Conservation (phyloP, 2,888 invertebrate species). For the Alcis repandata region DNA sequence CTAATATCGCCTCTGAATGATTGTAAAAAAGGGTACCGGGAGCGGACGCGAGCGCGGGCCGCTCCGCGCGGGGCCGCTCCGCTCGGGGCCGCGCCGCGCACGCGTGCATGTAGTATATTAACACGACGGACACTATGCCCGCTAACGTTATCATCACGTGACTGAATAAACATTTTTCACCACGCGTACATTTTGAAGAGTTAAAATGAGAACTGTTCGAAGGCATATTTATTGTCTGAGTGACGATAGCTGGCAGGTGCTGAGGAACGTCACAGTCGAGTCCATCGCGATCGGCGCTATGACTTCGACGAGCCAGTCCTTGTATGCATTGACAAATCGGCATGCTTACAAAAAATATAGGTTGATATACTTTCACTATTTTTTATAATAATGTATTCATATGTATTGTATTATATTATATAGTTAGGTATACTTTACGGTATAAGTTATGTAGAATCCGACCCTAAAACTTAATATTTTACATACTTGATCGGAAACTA, state of each 20-base stretch:
- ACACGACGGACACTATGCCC: constrained; percentile 54
- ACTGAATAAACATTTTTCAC: constrained; percentile 72
- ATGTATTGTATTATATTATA: no score
- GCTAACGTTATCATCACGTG: constrained; percentile 64
- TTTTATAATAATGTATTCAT: no score
- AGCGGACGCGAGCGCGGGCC: not conserved
- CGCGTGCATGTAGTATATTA: constrained; percentile 62
- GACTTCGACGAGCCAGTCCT: no score
- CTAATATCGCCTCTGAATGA: no score
- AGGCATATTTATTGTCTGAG: not conserved
- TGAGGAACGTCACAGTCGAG: not conserved
- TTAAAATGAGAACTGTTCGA: not conserved
- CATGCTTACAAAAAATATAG: no score
- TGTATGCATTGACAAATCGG: no score
- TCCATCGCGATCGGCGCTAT: not conserved
- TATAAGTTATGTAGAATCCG: no score
- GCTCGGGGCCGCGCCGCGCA: not conserved
- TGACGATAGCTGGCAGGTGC: not conserved
- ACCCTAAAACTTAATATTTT: no score
- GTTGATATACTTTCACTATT: no score
- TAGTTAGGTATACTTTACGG: no score
- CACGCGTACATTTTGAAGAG: constrained; percentile 65
- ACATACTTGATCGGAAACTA: no score
- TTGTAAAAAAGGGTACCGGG: no score
- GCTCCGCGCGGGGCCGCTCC: not conserved